phyloP scores from a whole-genome alignment of 2,113 vertebrate species.

The Chloebia gouldiae region DNA sequence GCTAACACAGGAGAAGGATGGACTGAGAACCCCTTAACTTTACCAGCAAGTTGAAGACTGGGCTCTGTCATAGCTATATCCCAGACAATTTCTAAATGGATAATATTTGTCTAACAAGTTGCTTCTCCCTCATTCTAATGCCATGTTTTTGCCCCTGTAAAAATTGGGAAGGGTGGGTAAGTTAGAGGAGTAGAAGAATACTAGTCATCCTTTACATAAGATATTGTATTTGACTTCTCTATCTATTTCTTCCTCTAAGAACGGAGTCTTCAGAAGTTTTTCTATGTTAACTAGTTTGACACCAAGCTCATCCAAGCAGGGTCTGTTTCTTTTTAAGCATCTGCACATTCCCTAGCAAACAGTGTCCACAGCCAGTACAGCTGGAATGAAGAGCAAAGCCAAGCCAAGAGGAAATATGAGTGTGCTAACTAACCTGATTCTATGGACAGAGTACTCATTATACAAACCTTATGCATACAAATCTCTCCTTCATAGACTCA shows the following conservation, averaged over 20 bases:
- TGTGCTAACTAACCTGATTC: neutral
- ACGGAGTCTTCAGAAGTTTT: neutral
- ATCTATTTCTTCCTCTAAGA: neutral
- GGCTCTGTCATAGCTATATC: neutral
- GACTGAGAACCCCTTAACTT: neutral
- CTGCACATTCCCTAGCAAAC: neutral
- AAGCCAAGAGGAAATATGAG: neutral
- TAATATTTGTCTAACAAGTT: neutral
- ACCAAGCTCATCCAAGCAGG: neutral
- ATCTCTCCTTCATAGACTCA: neutral
- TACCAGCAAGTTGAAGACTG: neutral
- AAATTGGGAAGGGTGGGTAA: neutral
- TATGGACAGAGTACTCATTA: neutral
- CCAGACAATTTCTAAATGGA: neutral
- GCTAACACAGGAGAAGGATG: neutral
- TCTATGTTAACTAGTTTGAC: neutral
- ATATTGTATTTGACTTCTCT: neutral
- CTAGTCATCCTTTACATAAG: neutral
- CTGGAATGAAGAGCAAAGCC: neutral
- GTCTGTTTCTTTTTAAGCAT: neutral
- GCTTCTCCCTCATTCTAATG: neutral
- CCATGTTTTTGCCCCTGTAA: neutral
- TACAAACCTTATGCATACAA: neutral
- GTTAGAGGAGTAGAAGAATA: neutral
- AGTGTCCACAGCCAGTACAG: fast-evolving